Evolutionary conservation across 2,888 invertebrate species (phyloP).

Genomic region (Pyrrhia umbra): DNA sequence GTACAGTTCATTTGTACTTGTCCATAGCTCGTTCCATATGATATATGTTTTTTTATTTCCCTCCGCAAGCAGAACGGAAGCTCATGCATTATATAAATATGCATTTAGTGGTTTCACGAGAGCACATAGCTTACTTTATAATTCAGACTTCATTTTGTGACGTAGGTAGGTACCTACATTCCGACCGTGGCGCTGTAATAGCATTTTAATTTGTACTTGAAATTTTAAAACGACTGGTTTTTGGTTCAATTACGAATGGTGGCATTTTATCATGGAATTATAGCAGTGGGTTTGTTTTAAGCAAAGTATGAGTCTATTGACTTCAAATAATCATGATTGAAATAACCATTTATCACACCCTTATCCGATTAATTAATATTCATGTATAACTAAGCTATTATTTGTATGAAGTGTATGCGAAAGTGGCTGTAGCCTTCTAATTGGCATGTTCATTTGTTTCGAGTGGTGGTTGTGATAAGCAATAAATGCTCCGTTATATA

Average conservation of each 20-base stretch:
- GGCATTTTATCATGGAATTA: neutral
- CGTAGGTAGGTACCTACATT: slow-evolving; percentile 10
- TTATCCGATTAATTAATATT: neutral
- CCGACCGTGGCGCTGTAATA: slow-evolving; percentile 24
- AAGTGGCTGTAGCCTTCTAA: neutral
- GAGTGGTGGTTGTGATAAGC: slow-evolving; percentile 34
- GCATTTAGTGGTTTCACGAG: slow-evolving; percentile 45
- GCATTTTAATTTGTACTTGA: slow-evolving; percentile 38
- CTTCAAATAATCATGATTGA: neutral
- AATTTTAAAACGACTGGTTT: slow-evolving; percentile 12
- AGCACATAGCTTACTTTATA: slow-evolving; percentile 49
- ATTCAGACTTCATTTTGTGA: slow-evolving; percentile 48
- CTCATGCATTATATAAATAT: slow-evolving; percentile 53
- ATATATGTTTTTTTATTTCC: slow-evolving; percentile 46
- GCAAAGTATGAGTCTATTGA: neutral
- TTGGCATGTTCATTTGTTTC: slow-evolving; percentile 16
- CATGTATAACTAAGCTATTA: neutral
- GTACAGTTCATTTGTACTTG: slow-evolving; percentile 20
- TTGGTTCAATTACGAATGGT: neutral
- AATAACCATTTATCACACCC: neutral
- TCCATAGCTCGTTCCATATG: slow-evolving; percentile 25
- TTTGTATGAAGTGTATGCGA: neutral
- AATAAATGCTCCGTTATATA: slow-evolving; percentile 13
- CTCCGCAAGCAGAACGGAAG: slow-evolving; percentile 42
- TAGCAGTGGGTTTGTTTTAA: neutral